These are phyloP conservation scores for Zosterops japonicus DNA, from an alignment of 2,113 vertebrate species.

Conservation along the genomic window DNA sequence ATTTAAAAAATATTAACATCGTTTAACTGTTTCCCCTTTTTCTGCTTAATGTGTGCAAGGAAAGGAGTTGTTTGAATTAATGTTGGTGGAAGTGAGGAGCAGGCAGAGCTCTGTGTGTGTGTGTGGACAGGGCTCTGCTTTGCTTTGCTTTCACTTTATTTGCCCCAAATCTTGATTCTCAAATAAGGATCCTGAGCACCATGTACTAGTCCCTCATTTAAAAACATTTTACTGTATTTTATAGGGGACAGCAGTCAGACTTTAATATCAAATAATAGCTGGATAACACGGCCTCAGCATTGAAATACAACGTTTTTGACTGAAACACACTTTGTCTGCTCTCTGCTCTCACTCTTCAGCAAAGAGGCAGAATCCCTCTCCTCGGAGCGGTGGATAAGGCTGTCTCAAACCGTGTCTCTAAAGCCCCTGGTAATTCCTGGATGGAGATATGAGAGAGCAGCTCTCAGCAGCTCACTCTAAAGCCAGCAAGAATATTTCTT, in stretches of 20 bases:
- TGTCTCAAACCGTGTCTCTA: background rate
- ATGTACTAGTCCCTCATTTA: background rate
- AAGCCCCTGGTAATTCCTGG: background rate
- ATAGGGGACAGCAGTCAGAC: background rate
- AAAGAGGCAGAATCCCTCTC: background rate
- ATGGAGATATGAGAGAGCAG: background rate
- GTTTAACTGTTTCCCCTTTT: conserved; percentile 50
- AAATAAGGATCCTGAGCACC: background rate
- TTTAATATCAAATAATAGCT: background rate
- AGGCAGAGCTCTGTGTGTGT: rapidly evolving
- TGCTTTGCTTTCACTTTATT: background rate
- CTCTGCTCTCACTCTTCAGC: background rate
- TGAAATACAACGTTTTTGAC: background rate
- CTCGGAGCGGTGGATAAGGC: background rate
- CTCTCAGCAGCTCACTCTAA: background rate
- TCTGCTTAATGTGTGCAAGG: background rate
- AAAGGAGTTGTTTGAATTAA: background rate
- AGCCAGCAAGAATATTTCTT: background rate
- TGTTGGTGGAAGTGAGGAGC: rapidly evolving
- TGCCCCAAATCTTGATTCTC: background rate
- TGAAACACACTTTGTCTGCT: background rate
- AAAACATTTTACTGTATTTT: background rate
- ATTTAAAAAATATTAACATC: conserved; percentile 62
- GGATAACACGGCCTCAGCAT: background rate
- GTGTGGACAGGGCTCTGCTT: background rate